Evolutionary conservation across 2,888 invertebrate species (phyloP).

Genomic region (Drosophila meridionalis): DNA sequence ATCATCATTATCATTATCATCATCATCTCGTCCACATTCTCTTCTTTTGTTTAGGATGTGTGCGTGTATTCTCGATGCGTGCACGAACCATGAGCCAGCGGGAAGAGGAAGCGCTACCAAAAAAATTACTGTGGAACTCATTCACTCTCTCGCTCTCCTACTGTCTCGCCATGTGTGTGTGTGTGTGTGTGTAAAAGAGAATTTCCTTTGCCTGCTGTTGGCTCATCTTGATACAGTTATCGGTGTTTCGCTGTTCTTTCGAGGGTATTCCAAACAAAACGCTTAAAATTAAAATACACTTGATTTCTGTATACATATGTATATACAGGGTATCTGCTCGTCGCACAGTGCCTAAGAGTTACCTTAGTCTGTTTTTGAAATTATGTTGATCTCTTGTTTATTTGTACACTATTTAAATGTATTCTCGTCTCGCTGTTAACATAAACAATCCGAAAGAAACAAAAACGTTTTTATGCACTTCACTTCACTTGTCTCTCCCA

Average conservation of each 20-base stretch:
- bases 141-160: slow-evolving; percentile 8
- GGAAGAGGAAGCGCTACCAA: slow-evolving; percentile 53
- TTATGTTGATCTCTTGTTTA: slow-evolving; percentile 48
- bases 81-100: slow-evolving; percentile 20
- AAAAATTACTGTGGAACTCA: slow-evolving; percentile 31
- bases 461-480: slow-evolving; percentile 24
- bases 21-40: slow-evolving; percentile 46
- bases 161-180: background rate
- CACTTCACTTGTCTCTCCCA: slow-evolving; percentile 5
- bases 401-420: slow-evolving; percentile 52
- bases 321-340: background rate
- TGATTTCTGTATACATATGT: too few species aligned
- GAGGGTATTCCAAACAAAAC: slow-evolving; percentile 12
- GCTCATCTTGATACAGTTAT: slow-evolving; percentile 34
- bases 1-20: slow-evolving; percentile 19
- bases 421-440: slow-evolving; percentile 48
- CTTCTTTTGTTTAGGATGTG: slow-evolving; percentile 59
- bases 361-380: slow-evolving; percentile 29
- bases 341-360: background rate
- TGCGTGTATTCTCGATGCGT: slow-evolving; percentile 53
- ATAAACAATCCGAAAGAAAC: slow-evolving; percentile 48
- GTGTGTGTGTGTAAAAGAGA: slow-evolving; percentile 12
- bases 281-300: background rate
- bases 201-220: slow-evolving; percentile 15
- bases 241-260: slow-evolving; percentile 30